Evolutionary conservation across 30 jellyfish, hydroid and myxozoan species (phyloP).

Genomic region (Aurelia aurita complex sp. Pacific): DNA sequence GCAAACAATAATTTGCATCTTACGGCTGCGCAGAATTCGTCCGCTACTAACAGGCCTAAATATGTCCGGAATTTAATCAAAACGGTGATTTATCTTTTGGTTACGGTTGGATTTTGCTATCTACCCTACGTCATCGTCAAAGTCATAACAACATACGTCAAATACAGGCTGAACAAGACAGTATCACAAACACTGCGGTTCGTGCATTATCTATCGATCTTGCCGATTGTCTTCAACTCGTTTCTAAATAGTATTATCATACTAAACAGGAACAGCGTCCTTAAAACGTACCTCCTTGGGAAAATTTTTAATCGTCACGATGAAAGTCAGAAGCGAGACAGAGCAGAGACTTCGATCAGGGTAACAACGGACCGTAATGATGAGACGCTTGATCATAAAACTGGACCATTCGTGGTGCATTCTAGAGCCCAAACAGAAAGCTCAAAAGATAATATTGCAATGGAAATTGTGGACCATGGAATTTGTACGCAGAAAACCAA

Average conservation of each 20-base stretch:
- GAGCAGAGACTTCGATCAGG: no score
- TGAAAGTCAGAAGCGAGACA: no score
- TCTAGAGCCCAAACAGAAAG: no score
- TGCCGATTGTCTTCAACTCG: constrained; percentile 38
- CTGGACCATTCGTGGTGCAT: no score
- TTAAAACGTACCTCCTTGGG: background rate
- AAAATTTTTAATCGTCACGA: background rate
- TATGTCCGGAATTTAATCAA: constrained; percentile 25
- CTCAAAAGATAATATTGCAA: no score
- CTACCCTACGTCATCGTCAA: constrained; percentile 30
- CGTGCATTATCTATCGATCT: constrained; percentile 32
- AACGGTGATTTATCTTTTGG: constrained; percentile 33
- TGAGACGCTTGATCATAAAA: no score
- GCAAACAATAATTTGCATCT: constrained; percentile 25
- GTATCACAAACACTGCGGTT: constrained; percentile 34
- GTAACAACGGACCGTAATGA: no score
- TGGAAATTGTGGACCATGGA: no score
- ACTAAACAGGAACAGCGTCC: constrained; percentile 24
- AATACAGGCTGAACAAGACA: background rate
- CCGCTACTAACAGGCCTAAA: constrained; percentile 7
- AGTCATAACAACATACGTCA: constrained; percentile 7
- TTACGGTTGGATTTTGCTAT: constrained; percentile 41
- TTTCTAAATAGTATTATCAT: constrained; percentile 24
- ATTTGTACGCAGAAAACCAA: no score
- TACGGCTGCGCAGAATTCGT: background rate